These are phyloP conservation scores for Perca flavescens DNA, from an alignment of 2,113 vertebrate genomes.

Conservation along the genomic window DNA sequence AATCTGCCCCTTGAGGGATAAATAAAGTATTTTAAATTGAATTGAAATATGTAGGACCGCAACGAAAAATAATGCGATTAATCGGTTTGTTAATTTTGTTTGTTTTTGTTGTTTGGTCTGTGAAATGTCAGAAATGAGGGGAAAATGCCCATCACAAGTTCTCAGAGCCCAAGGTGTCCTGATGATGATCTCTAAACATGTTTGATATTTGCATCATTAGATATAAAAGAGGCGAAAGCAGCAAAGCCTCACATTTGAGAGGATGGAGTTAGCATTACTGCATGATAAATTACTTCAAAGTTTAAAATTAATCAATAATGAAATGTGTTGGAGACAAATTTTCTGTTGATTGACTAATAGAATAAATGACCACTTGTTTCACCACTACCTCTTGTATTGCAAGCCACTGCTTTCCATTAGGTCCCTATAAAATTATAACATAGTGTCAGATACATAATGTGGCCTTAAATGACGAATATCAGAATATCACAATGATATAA, in stretches of 20 bases:
- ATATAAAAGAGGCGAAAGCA: background rate
- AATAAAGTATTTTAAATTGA: background rate
- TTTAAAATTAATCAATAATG: background rate
- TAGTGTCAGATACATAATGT: background rate
- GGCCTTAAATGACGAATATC: background rate
- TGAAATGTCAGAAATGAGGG: background rate
- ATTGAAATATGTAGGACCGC: background rate
- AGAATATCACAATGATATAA: background rate
- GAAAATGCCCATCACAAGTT: background rate
- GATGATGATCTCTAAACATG: background rate
- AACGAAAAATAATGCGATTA: background rate
- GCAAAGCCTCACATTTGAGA: background rate
- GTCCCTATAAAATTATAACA: background rate
- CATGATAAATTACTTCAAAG: background rate
- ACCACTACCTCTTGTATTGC: background rate
- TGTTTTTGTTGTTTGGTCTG: background rate
- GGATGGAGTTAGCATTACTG: background rate
- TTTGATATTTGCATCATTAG: background rate
- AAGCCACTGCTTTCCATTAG: background rate
- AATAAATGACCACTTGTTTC: background rate
- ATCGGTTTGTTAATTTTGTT: background rate
- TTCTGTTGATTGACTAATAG: background rate
- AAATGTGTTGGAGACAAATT: background rate
- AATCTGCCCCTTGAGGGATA: background rate
- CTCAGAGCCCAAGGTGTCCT: background rate